Evolutionary conservation across 2,888 invertebrate genomes (phyloP), one percentile per base, ranked within the genome.

Genomic region (Oeneis ivallda): DNA sequence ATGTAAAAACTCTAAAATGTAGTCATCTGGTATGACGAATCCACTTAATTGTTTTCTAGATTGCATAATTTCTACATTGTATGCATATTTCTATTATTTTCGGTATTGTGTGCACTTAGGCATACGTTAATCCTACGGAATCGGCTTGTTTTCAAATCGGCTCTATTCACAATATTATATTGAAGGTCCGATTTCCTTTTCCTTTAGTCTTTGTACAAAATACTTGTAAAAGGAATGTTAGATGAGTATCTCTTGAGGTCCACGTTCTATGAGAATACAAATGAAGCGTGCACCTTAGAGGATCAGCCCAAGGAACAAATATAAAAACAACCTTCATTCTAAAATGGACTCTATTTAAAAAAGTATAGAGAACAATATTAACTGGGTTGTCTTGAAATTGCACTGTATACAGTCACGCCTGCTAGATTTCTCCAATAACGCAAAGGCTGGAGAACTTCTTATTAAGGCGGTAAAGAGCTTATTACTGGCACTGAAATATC

Each of bases 211-310:
- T 26, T 19, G 56, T 10, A 56, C 71, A 67, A 74, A 74, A 73
- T 75, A 74, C 75, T 73, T 73, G 75, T 74, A 78, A 76, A 78
- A 75, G 76, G 79, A 79, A 79, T 79, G 69, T 67, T 62, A 71
- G 70, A 78, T 78, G 76, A 77, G 74, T 69, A 72, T 72, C 76
- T 76, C 76, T 64, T 66, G 74, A 72, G 74, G 76, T 76, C 72
- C 71, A 57, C 43, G 41, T 61, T 52, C 61, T 61, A 49, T 61
- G 52, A 68, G 79, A 74, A 78, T 77, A 77, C 74, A 74, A 75
- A 79, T 76, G 77, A 76, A 71, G 65, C 74, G 72, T 73, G 71
- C 74, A 73, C 71, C 74, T 72, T 64, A 45, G 71, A 71, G 68
- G 65, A 70, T 67, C 65, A 61, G 45, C 47, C 57, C 62, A 45